Evolutionary conservation across 2,797 vertebrate genomes (phyloP), one percentile per base, ranked within the genome.

Genomic region (Chloroceryle amazona): DNA sequence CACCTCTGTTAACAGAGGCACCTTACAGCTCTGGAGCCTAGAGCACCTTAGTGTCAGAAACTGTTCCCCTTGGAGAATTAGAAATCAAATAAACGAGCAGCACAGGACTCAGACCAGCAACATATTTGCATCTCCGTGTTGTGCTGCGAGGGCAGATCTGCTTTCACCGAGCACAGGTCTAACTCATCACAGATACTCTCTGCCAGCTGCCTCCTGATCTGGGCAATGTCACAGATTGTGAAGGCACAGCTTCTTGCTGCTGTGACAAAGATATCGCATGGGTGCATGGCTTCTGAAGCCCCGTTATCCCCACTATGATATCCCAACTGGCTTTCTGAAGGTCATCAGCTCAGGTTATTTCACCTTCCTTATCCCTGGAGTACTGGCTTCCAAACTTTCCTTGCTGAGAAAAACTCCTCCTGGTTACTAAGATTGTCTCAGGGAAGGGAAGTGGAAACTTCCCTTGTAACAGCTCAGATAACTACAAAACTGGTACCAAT

Each of bases 191-290:
- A 83, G 79, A 25, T 68, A 31, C 42, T 35, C 51, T 51, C 60
- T 73, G 62, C 39, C 73, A 65, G 74, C 52, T 71, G 73, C 54
- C 33, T 89, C 46, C 79, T 67, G 70, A 49, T 68, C 61, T 46
- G 26, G 55, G 61, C 76, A 49, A 26, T 18, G 57, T 52, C 52
- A 52, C 41, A 55, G n/a, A 31, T 20, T 0, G 0, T 7, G 11
- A 55, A 78, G 60, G 37, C n/a, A 13, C 72, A 54, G 42, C 23
- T 35, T 71, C 55, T 37, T 37, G 42, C 72, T 86, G 75, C 35
- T 2, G 0, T 65, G 57, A 61, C 81, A 89, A 72, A 88, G 68
- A 42, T 11, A 44, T 5, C 9, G 51, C 0, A 0, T 66, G 37
- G 47, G 15, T 62, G 47, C 37, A 23, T 0, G 1, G 62, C 19